phyloP scores from a whole-genome alignment of 2,888 invertebrate species.

The Aphelenchoides bicaudatus region DNA sequence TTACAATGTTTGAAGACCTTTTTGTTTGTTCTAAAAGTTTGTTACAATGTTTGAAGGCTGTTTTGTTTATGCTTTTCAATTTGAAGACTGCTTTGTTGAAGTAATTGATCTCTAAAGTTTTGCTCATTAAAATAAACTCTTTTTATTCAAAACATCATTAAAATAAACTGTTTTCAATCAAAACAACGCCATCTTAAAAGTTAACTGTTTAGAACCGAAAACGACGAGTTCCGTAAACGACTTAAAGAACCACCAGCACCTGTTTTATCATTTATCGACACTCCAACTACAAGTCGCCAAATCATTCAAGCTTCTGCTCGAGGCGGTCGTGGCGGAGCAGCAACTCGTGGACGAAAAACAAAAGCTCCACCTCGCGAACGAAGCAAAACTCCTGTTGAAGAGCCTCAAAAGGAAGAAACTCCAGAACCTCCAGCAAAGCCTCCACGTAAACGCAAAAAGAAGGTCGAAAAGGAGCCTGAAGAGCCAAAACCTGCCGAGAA shows the following conservation, averaged over 20 bases:
- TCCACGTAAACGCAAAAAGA: neutral
- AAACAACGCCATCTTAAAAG: neutral
- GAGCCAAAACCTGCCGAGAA: neutral
- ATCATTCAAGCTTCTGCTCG: neutral
- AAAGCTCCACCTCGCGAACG: too few species aligned
- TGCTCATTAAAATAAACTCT: too few species aligned
- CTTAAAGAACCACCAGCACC: neutral
- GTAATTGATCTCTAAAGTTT: too few species aligned
- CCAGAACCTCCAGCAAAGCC: neutral
- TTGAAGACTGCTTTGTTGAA: too few species aligned
- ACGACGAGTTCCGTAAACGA: conserved; percentile 2
- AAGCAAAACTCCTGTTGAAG: neutral
- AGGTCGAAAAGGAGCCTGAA: conserved; percentile 1
- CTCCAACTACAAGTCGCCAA: neutral
- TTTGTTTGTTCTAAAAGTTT: too few species aligned
- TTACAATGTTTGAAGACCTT: too few species aligned
- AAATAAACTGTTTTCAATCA: too few species aligned
- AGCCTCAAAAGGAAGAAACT: neutral
- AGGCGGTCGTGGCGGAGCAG: neutral
- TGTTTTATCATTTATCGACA: neutral
- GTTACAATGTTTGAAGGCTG: too few species aligned
- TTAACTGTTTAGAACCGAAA: conserved; percentile 5
- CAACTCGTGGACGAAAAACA: neutral
- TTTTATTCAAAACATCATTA: too few species aligned
- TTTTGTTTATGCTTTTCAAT: too few species aligned